These are phyloP conservation scores for Pseudonaja textilis DNA, from an alignment of 2,113 vertebrate species.

Conservation along the genomic window DNA sequence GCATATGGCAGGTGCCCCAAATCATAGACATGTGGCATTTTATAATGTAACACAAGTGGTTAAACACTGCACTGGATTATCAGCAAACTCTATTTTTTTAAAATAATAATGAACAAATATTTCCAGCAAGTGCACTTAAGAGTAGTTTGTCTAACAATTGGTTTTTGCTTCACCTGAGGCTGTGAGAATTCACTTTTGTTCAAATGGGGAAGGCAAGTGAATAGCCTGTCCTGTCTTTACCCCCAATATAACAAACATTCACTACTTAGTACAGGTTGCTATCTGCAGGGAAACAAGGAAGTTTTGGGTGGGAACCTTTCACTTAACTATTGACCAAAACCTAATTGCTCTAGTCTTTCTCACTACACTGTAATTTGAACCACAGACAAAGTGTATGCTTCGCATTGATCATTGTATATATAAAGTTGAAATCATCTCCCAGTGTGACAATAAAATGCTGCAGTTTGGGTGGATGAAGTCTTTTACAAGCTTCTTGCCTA, in stretches of 20 bases:
- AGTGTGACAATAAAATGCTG: not conserved
- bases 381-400: not conserved
- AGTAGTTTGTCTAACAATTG: conserved; percentile 27
- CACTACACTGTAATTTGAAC: conserved; percentile 16
- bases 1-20: conserved; percentile 8
- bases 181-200: not conserved
- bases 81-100: conserved; percentile 11
- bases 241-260: not conserved
- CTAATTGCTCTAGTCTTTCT: conserved; percentile 31
- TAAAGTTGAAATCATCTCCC: not conserved
- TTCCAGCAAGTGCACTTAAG: conserved; percentile 1
- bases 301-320: conserved; percentile 18
- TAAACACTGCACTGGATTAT: conserved; percentile 13
- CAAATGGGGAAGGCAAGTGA: conserved; percentile 21
- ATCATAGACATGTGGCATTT: not conserved
- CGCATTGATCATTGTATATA: not conserved
- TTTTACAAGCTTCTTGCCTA: not conserved
- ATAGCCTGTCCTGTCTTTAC: not conserved
- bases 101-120: conserved; percentile 19
- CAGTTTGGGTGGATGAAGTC: not conserved
- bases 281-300: fast-evolving
- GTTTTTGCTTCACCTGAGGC: not conserved
- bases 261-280: not conserved
- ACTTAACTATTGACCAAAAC: conserved; percentile 47
- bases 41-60: conserved; percentile 18